Percentiles rank a stretch among this genome's conserved stretches.
Conservation (phyloP, 2,797 vertebrate species). For the Enteromius treurensis region DNA sequence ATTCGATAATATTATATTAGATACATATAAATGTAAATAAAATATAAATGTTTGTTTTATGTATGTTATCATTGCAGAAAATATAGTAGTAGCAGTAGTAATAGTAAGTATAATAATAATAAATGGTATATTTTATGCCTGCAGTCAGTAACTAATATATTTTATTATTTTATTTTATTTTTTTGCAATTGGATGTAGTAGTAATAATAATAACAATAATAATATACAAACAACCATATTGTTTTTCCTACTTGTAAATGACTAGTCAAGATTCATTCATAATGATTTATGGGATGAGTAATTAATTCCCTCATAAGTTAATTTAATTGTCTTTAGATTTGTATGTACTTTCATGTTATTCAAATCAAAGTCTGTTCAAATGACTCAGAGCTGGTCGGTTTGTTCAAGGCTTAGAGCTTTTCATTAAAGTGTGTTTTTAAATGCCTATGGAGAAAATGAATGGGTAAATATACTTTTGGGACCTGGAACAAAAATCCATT, state of each 20-base stretch:
- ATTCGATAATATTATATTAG: too few species aligned
- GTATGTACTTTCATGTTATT: background rate
- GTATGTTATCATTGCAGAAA: background rate
- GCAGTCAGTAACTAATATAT: background rate
- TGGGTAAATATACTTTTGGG: background rate
- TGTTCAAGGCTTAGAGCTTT: background rate
- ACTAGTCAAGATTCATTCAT: background rate
- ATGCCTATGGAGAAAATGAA: conserved; percentile 11
- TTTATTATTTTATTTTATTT: background rate
- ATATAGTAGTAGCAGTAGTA: background rate
- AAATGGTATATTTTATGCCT: background rate
- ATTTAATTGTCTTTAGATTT: background rate
- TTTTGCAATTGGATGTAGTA: background rate
- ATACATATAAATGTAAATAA: too few species aligned
- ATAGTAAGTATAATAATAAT: background rate
- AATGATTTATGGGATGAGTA: background rate
- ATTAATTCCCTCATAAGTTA: background rate
- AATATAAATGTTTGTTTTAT: background rate
- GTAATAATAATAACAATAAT: background rate
- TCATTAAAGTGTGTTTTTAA: background rate
- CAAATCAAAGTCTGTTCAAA: background rate
- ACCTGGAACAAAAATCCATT: background rate
- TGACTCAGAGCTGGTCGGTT: background rate
- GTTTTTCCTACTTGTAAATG: too few species aligned
- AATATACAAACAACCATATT: background rate